These are phyloP conservation scores for Venturia canescens DNA, from an alignment of 1,140 invertebrate genomes.

Conservation along the genomic window DNA sequence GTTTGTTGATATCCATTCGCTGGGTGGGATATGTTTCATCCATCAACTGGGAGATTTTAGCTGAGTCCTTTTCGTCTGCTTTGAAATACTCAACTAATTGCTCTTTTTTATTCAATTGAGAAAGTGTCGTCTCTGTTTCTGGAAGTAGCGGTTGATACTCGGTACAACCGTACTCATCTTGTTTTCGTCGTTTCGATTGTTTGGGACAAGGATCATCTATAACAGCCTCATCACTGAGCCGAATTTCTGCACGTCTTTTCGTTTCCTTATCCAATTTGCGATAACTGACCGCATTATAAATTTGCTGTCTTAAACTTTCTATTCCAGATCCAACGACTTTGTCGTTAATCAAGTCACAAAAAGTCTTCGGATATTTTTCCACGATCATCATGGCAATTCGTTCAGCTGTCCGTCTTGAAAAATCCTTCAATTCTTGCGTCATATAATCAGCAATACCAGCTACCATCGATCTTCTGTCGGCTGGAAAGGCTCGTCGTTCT, in stretches of 20 bases:
- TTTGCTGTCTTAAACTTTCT: conserved; percentile 31
- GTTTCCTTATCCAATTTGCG: conserved; percentile 28
- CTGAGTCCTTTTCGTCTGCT: not conserved
- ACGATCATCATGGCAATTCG: conserved; percentile 13
- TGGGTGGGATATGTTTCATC: conserved; percentile 22
- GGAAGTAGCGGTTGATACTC: conserved; percentile 38
- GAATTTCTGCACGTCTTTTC: conserved; percentile 30
- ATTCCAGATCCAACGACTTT: conserved; percentile 22
- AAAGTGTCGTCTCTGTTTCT: not conserved
- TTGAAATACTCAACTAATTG: not conserved
- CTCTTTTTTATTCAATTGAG: conserved; percentile 7
- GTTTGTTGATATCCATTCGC: conserved; percentile 34
- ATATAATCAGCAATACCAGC: conserved; percentile 39
- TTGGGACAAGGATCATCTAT: not conserved
- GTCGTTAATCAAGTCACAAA: conserved; percentile 3
- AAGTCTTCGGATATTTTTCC: conserved; percentile 39
- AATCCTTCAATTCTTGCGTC: conserved; percentile 34
- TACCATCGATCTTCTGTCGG: conserved; percentile 17
- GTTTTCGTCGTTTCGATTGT: not conserved
- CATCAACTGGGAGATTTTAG: conserved; percentile 19
- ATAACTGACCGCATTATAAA: conserved; percentile 41
- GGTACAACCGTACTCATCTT: conserved; percentile 42
- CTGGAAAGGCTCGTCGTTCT: not conserved
- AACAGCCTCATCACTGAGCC: not conserved
- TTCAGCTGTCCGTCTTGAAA: conserved; percentile 18